phyloP scores from a whole-genome alignment of 2,888 invertebrate genomes.

The Corythucha ciliata region DNA sequence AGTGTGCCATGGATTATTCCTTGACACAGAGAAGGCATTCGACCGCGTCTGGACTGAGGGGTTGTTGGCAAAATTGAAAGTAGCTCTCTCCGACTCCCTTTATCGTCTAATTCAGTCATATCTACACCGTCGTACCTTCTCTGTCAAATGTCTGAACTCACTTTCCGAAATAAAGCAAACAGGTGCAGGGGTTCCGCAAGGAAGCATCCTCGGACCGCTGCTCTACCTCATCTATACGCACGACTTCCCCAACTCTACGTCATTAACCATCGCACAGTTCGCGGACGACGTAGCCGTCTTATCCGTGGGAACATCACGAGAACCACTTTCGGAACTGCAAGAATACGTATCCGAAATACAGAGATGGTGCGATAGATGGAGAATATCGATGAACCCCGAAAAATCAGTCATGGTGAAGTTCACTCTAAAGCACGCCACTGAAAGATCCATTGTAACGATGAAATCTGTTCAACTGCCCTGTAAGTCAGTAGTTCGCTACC shows the following conservation, averaged over 20 bases:
- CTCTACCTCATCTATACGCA: slow-evolving; percentile 6
- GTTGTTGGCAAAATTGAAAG: slow-evolving; percentile 2
- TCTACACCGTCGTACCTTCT: slow-evolving; percentile 11
- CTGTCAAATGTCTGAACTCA: not conserved
- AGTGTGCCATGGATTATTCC: not conserved
- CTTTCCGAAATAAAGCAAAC: not conserved
- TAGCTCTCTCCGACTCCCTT: not conserved
- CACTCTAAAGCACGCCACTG: too few relatives aligned
- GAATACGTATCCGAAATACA: not conserved
- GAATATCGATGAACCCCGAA: slow-evolving; percentile 2
- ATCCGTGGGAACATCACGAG: not conserved
- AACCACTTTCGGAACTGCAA: not conserved
- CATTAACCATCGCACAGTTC: slow-evolving; percentile 3
- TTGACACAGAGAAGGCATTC: slow-evolving; percentile 15
- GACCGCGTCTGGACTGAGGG: not conserved
- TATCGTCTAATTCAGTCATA: slow-evolving; percentile 17
- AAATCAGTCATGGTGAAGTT: slow-evolving; percentile 4
- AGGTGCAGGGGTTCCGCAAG: slow-evolving; percentile 21
- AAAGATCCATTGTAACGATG: slow-evolving; percentile 2
- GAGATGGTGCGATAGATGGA: slow-evolving; percentile 2
- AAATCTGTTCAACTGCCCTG: too few relatives aligned
- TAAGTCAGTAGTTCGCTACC: slow-evolving; percentile 11
- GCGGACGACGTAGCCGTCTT: slow-evolving; percentile 5
- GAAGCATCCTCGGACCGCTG: slow-evolving; percentile 17
- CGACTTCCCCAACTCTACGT: slow-evolving; percentile 1